Base-by-base conservation (phyloP, 2,888 invertebrate species). In the Camptogramma bilineatum region DNA sequence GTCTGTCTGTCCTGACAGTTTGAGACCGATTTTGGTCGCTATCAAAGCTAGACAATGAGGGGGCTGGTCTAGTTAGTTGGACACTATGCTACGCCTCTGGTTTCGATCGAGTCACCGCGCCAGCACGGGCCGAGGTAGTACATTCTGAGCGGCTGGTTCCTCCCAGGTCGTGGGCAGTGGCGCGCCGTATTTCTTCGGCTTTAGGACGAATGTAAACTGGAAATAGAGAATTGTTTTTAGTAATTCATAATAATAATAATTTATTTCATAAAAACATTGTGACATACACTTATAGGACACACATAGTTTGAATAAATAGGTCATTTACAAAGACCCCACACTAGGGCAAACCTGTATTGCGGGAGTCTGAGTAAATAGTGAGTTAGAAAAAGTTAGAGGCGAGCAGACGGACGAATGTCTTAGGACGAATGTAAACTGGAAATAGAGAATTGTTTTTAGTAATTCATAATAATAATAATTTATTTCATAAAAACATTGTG, bases 151-250 rank as follows among this genome's bases (percentile, higher is more conserved):
- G 0, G 73, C 80, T 0, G 82, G 73, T 7, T 83, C 81, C 2
- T 55, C 56, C 90, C 89, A 90, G 0, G 79, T 62, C 0, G 67
- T 81, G 0, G 48, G 42, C 2, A 24, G 19, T 8, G 42, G 60
- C 0, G 79, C 65, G 0, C 81, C 80, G 54, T 82, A 87, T 53
- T 84, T 88, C 79, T 87, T 88, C 0, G 91, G 90, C 64, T 88
- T 91, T 31, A 91, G 69, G 13, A 92, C 79, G 79, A 76, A 92
- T n/a, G 82, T 63, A 63, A 92, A 89, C 92, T 92, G 87, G 4
- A 85, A 84, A 66, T 18, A 1, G 59, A 24, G 52, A 21, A 53
- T 19, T n/a, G n/a, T n/a, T n/a, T n/a, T n/a, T n/a, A n/a, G n/a
- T n/a, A n/a, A 39, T 13, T 21, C 4, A 24, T 24, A 24, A 24